Conservation (phyloP, 2,888 invertebrate genomes). For the Agrilus cyanescens region DNA sequence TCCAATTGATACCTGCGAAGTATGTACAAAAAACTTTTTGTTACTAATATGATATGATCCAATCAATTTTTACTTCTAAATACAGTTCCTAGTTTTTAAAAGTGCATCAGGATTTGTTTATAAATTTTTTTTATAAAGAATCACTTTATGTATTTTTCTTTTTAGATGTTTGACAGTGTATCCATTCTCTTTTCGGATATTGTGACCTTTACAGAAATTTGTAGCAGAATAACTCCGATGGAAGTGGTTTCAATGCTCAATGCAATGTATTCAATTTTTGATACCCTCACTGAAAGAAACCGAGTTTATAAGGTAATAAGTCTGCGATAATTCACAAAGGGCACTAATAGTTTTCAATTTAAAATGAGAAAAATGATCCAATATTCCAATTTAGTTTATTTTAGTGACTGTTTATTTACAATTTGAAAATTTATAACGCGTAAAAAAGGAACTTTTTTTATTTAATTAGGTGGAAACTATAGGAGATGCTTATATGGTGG, state of each 20-base stretch:
- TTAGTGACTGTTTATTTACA: no score
- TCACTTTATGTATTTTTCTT: slow-evolving; percentile 13
- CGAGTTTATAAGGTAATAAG: slow-evolving; percentile 80
- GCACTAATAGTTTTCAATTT: not conserved
- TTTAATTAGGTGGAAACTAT: slow-evolving; percentile 80
- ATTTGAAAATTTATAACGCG: no score
- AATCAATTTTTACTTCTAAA: not conserved
- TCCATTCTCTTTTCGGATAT: slow-evolving; percentile 96
- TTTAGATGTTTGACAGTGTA: slow-evolving; percentile 89
- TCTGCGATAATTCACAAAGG: slow-evolving; percentile 1
- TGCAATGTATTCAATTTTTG: slow-evolving; percentile 96
- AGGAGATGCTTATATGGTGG: slow-evolving; percentile 97
- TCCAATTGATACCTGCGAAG: slow-evolving; percentile 94
- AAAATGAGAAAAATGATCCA: no score
- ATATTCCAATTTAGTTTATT: no score
- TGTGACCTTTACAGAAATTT: slow-evolving; percentile 95
- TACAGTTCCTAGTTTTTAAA: not conserved
- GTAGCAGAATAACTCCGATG: slow-evolving; percentile 91
- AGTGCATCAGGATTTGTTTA: not conserved
- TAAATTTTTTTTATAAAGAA: not conserved
- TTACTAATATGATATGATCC: slow-evolving; percentile 4
- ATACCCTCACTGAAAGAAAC: slow-evolving; percentile 84
- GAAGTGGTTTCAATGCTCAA: slow-evolving; percentile 96
- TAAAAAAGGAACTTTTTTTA: not conserved
- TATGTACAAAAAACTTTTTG: slow-evolving; percentile 36